phyloP scores from a whole-genome alignment of 2,797 vertebrate genomes.

The Karalla daura region DNA sequence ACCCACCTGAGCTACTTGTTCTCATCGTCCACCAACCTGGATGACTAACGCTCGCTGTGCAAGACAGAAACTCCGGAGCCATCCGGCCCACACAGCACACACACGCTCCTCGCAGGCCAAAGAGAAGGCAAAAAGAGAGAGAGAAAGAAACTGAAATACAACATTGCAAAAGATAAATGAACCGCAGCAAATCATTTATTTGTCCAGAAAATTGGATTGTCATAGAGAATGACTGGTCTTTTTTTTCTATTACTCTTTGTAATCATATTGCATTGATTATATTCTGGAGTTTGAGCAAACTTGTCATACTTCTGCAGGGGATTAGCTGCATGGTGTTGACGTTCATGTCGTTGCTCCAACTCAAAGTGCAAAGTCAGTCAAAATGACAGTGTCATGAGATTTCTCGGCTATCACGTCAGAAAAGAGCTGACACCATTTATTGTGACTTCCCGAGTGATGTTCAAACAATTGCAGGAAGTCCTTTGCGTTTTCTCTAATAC shows the following conservation, averaged over 20 bases:
- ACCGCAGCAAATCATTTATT: slow-evolving; percentile 48
- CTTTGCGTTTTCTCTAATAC: slow-evolving; percentile 60
- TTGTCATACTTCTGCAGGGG: slow-evolving; percentile 13
- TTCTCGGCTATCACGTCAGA: slow-evolving; percentile 45
- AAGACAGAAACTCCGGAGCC: slow-evolving; percentile 60
- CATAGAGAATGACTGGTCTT: slow-evolving; percentile 30
- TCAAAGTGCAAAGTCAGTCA: slow-evolving; percentile 42
- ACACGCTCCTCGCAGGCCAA: slow-evolving; percentile 56
- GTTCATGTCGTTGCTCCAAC: slow-evolving; percentile 16
- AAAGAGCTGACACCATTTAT: slow-evolving; percentile 69
- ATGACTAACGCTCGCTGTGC: slow-evolving; percentile 73
- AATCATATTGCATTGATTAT: slow-evolving; percentile 51
- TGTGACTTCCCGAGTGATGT: slow-evolving; percentile 58
- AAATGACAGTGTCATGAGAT: slow-evolving; percentile 40
- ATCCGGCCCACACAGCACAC: slow-evolving; percentile 73
- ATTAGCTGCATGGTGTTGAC: slow-evolving; percentile 40
- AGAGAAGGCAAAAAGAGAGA: slow-evolving; percentile 62
- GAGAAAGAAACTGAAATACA: slow-evolving; percentile 46
- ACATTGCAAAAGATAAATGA: slow-evolving; percentile 45
- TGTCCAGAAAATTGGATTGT: slow-evolving; percentile 54
- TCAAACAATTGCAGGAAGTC: slow-evolving; percentile 80
- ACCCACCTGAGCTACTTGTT: slow-evolving; percentile 78
- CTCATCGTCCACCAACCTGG: slow-evolving; percentile 78
- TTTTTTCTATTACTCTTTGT: slow-evolving; percentile 19
- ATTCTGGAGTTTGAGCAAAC: slow-evolving; percentile 35